Conservation (phyloP, 2,797 vertebrate genomes). For the Alauda arvensis region DNA sequence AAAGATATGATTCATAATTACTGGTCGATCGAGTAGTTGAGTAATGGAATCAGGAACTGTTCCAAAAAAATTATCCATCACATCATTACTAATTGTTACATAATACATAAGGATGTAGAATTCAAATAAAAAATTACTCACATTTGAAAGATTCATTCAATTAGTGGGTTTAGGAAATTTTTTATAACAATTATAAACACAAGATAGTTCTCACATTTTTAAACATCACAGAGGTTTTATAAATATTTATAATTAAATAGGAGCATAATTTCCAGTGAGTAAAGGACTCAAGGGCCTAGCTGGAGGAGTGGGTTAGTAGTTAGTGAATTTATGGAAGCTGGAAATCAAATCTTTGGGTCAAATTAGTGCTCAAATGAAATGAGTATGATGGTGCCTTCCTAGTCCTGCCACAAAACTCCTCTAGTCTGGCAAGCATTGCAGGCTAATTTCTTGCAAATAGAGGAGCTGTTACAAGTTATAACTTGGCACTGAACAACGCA, state of each 20-base stretch:
- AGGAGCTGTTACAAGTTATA: constrained; percentile 9
- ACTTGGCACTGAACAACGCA: background rate
- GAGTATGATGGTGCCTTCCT: background rate
- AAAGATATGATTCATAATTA: constrained; percentile 90
- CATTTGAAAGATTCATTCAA: constrained; percentile 69
- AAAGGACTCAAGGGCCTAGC: background rate
- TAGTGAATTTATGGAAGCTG: constrained; percentile 8
- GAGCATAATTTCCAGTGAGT: background rate
- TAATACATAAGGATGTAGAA: constrained; percentile 78
- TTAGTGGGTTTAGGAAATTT: constrained; percentile 50
- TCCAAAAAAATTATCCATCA: constrained; percentile 84
- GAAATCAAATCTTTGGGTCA: constrained; percentile 33
- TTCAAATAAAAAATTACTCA: constrained; percentile 77
- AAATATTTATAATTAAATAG: constrained; percentile 53
- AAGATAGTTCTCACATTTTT: constrained; percentile 49
- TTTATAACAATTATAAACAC: constrained; percentile 67
- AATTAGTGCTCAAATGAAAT: constrained; percentile 2
- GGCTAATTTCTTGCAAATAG: constrained; percentile 22
- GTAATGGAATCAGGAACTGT: constrained; percentile 83
- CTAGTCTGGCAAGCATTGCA: background rate
- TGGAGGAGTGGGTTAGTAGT: background rate
- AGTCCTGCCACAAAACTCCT: background rate
- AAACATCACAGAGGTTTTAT: constrained; percentile 45
- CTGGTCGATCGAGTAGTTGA: constrained; percentile 81
- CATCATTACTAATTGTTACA: constrained; percentile 84